Evolutionary conservation across 2,797 vertebrate genomes (phyloP), one percentile per base, ranked within the genome.

Genomic region (Denticeps clupeoides): DNA sequence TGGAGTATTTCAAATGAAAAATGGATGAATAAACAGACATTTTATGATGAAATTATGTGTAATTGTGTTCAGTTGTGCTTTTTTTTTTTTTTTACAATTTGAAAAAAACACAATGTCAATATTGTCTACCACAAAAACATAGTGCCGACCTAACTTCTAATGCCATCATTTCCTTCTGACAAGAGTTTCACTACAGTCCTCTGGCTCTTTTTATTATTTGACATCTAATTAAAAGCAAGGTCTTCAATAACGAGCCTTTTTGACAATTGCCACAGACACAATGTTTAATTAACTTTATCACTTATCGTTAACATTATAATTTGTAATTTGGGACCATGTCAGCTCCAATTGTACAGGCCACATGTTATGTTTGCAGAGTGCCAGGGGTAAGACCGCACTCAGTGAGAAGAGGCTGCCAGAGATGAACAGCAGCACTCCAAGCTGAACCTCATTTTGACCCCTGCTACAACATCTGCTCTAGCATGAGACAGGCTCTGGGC

Each of bases 281-380:
- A 42, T 59, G 58, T 69, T 77, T 70, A 74, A 80, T 82, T 73
- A 77, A 72, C 65, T 70, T 59, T 65, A 73, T 73, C 72, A n/a
- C n/a, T n/a, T n/a, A n/a, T n/a, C n/a, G n/a, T n/a, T n/a, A 69
- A 65, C 41, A 33, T 61, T 63, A 62, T 77, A 74, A 74, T 69
- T n/a, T 74, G 68, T 73, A 60, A 69, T 75, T 71, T 74, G 70
- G 79, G 78, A 67, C 65, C 64, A 64, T 73, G 74, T 75, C 70
- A 35, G 55, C 70, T 78, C 64, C 62, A 67, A 75, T 78, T 78
- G 62, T 67, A 72, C 16, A 41, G 42, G 10, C 8, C 60, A 51
- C 42, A 47, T 60, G 15, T 59, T 37, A 63, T 69, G 60, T 52
- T 55, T 56, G 42, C 35, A 46, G 41, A 28, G 24, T 16, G 43